Evolutionary conservation across 1,140 invertebrate genomes (phyloP), one percentile per base, ranked within the genome.

Genomic region (Drosophila teissieri): DNA sequence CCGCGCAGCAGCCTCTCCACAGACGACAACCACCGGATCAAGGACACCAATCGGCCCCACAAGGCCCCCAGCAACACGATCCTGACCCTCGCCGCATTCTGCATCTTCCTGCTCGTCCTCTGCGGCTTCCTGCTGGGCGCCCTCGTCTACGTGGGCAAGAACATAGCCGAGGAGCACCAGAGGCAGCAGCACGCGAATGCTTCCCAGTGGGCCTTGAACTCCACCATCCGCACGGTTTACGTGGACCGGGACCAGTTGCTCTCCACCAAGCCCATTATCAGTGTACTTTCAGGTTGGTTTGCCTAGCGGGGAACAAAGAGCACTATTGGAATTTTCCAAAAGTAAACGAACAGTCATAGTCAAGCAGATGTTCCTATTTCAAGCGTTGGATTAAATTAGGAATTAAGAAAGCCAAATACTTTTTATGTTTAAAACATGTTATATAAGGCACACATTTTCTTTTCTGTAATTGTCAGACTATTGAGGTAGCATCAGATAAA

Each of bases 101-200:
- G 93, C 75, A 70, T 93, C 27, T 93, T 93, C 60, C 80, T 93
- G 27, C 70, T 92, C 15, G 91, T 93, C 24, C 65, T 93, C 2
- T 93, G 93, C 70, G 88, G 76, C 49, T 93, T 93, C 76, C 80
- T 94, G 34, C 67, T 93, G 46, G 91, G 92, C 2, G 93, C 92
- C 12, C 73, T 94, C 14, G 92, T 94, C 15, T 92, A 93, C 65
- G 92, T 94, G 39, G 93, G 93, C 19, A 92, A 92, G 76, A 92
- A 92, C 68, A 91, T 91, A 48, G 88, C 86, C 37, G 88, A 90
- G 4, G 86, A 90, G 48, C 83, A 91, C 56, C 81, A 68, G 51
- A 67, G 63, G 14, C 80, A 85, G 46, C 78, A 80, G 49, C 64
- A 52, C 5, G 31, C 61, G 36, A 73, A 79, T 34, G 53, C 46